Conservation (phyloP, 2,888 invertebrate species). For the Scelioninae gen. 1 region DNA sequence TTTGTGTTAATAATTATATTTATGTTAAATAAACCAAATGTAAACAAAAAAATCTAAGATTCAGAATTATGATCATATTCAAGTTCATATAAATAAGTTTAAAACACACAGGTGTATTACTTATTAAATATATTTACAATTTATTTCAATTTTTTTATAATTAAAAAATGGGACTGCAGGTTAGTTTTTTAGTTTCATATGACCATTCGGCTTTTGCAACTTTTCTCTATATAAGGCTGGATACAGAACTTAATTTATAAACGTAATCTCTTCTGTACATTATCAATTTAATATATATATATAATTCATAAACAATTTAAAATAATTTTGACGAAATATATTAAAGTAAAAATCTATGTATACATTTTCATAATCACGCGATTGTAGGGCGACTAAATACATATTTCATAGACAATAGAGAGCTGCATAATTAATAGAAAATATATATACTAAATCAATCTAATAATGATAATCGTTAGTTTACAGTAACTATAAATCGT, state of each 20-base stretch:
- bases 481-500: neutral
- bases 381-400: slow-evolving; percentile 43
- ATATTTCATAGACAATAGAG: slow-evolving; percentile 39
- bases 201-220: slow-evolving; percentile 14
- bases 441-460: slow-evolving; percentile 13
- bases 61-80: too few species aligned
- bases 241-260: slow-evolving; percentile 47
- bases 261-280: slow-evolving; percentile 58
- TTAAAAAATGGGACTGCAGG: too few species aligned
- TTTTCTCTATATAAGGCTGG: slow-evolving; percentile 31
- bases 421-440: slow-evolving; percentile 44
- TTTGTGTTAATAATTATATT: neutral
- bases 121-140: too few species aligned
- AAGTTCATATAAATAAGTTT: too few species aligned
- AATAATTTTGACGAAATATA: slow-evolving; percentile 50
- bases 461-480: neutral
- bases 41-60: too few species aligned
- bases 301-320: slow-evolving; percentile 25
- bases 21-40: neutral
- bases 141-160: too few species aligned
- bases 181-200: neutral
- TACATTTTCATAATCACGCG: slow-evolving; percentile 29
- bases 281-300: slow-evolving; percentile 35
- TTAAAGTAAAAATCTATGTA: slow-evolving; percentile 50
- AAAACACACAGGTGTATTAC: too few species aligned